Conservation (phyloP, 2,113 vertebrate species). For the Jacana jacana region DNA sequence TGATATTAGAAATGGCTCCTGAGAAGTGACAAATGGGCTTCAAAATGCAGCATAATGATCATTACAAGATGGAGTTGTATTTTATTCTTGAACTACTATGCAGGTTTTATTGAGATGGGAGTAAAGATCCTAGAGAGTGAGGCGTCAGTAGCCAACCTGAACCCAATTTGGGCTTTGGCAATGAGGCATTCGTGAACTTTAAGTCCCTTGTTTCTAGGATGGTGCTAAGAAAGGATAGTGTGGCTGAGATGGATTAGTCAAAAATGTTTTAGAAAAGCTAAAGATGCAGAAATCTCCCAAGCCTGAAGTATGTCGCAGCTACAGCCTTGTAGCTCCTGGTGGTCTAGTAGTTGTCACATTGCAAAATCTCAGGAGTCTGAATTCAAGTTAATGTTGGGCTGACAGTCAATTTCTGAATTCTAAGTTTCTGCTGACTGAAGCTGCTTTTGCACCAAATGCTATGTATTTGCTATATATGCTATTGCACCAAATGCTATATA, state of each 20-base stretch:
- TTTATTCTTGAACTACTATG: neutral
- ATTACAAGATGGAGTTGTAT: neutral
- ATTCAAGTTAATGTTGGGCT: neutral
- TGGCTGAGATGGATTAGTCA: neutral
- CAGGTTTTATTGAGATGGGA: neutral
- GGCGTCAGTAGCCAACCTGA: neutral
- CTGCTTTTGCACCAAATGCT: neutral
- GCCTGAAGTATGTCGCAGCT: neutral
- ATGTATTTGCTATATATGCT: too few species aligned
- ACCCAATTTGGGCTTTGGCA: neutral
- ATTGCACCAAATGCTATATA: rapidly evolving
- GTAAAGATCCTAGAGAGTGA: neutral
- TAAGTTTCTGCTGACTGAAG: neutral
- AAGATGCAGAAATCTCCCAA: neutral
- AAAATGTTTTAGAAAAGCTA: neutral
- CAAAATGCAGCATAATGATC: neutral
- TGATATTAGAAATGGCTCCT: neutral
- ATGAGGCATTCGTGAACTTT: neutral
- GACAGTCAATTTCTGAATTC: neutral
- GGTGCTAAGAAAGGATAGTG: neutral
- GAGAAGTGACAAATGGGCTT: constrained; percentile 34
- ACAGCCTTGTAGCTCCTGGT: neutral
- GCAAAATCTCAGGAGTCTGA: neutral
- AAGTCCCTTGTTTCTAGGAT: neutral
- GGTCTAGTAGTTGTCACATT: neutral